Percentiles rank a stretch among this genome's conserved stretches.
Conservation (phyloP, 2,113 vertebrate species). For the Gadus chalcogrammus region DNA sequence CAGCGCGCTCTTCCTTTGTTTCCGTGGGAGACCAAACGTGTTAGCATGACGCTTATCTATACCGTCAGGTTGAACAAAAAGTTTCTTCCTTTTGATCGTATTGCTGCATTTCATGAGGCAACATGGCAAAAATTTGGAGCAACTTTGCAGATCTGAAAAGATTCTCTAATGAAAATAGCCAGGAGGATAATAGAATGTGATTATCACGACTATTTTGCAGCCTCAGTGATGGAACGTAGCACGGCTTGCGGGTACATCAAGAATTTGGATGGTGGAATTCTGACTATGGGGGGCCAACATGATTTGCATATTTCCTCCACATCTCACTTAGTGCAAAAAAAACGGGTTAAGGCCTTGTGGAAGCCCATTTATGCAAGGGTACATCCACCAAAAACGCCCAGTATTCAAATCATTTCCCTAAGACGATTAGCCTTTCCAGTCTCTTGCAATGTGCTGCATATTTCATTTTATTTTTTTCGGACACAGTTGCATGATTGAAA, state of each 20-base stretch:
- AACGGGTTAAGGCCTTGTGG: no score
- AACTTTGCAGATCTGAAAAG: constrained; percentile 57
- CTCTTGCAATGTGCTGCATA: constrained; percentile 17
- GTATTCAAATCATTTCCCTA: constrained; percentile 31
- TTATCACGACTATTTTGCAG: constrained; percentile 52
- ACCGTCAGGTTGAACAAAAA: constrained; percentile 39
- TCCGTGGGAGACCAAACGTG: constrained; percentile 42
- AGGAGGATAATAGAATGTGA: constrained; percentile 38
- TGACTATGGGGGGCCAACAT: constrained; percentile 17
- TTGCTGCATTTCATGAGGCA: constrained; percentile 60
- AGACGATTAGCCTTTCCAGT: constrained; percentile 30
- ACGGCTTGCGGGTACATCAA: constrained; percentile 31
- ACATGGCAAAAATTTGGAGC: constrained; percentile 56
- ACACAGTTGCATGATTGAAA: constrained; percentile 26
- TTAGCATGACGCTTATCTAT: constrained; percentile 39
- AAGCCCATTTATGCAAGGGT: not conserved
- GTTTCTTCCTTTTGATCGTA: constrained; percentile 53
- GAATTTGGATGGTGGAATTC: constrained; percentile 11
- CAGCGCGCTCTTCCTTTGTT: constrained; percentile 35
- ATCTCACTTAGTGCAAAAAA: constrained; percentile 26
- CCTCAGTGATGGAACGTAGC: constrained; percentile 26
- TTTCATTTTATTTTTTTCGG: constrained; percentile 2
- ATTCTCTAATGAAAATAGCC: constrained; percentile 43
- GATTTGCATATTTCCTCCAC: constrained; percentile 22
- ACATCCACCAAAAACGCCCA: constrained; percentile 25